Evolutionary conservation across 2,888 invertebrate genomes (phyloP).

Genomic region (Spialia ferax): DNA sequence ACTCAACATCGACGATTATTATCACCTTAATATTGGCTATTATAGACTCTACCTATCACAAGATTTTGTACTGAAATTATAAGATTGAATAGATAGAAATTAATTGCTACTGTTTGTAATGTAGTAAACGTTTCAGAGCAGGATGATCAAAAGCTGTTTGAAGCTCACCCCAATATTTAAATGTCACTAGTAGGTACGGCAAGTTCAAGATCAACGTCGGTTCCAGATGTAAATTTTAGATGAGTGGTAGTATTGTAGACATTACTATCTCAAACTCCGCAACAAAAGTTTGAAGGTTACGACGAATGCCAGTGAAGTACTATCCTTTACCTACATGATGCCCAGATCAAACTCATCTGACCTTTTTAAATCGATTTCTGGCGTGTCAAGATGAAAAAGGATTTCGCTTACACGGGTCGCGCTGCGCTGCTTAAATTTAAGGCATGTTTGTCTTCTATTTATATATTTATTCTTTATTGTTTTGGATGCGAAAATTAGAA

Average conservation of each 20-base stretch:
- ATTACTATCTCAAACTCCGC: background rate
- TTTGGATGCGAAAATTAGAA: too few species aligned
- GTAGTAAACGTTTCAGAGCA: background rate
- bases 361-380: conserved; percentile 55
- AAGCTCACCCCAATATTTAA: background rate
- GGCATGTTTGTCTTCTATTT: too few species aligned
- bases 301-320: background rate
- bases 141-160: background rate
- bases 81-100: too few species aligned
- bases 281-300: conserved; percentile 6
- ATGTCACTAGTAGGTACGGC: background rate
- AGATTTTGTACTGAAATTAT: too few species aligned
- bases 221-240: conserved; percentile 7
- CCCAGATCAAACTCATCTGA: conserved; percentile 42
- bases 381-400: conserved; percentile 58
- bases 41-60: too few species aligned
- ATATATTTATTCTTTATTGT: too few species aligned
- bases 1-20: too few species aligned
- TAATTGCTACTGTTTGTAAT: background rate
- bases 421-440: too few species aligned
- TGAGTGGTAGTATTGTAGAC: conserved; percentile 7
- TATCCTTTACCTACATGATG: conserved; percentile 9
- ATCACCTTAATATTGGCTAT: too few species aligned
- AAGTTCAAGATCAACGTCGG: background rate
- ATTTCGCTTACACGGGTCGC: conserved; percentile 45